phyloP scores from a whole-genome alignment of 1,140 invertebrate genomes.

The Achroia grisella region DNA sequence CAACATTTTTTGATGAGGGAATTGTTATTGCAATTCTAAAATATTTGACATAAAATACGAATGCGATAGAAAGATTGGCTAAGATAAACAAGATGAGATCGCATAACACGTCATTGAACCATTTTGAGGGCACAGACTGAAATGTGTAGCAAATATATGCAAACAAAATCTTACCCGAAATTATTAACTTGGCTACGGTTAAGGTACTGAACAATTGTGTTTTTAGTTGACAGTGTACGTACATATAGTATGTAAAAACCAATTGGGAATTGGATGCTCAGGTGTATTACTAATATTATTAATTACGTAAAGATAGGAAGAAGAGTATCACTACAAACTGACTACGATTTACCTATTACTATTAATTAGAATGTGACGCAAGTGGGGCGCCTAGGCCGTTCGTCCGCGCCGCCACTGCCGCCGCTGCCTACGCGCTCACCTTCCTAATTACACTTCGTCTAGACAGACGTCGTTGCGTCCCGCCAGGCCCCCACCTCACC shows the following conservation, averaged over 20 bases:
- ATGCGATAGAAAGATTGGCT: slow-evolving; percentile 12
- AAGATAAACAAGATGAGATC: slow-evolving; percentile 25
- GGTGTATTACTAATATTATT: too few relatives aligned
- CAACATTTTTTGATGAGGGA: too few relatives aligned
- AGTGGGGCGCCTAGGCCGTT: slow-evolving; percentile 26
- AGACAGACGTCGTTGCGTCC: slow-evolving; percentile 54
- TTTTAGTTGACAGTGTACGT: too few relatives aligned
- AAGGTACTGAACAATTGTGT: slow-evolving; percentile 17
- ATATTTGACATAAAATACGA: background rate
- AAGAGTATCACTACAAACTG: slow-evolving; percentile 3
- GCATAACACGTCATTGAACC: slow-evolving; percentile 30
- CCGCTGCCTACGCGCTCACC: slow-evolving; percentile 57
- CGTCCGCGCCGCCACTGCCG: slow-evolving; percentile 20
- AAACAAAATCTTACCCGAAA: slow-evolving; percentile 13
- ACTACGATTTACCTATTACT: slow-evolving; percentile 38
- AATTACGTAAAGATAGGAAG: too few relatives aligned
- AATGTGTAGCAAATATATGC: slow-evolving; percentile 21
- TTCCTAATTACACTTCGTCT: slow-evolving; percentile 69
- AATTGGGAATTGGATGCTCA: too few relatives aligned
- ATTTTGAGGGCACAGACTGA: slow-evolving; percentile 35
- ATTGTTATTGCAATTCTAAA: too few relatives aligned
- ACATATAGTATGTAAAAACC: too few relatives aligned
- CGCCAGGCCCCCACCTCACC: slow-evolving; percentile 34
- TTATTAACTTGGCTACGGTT: slow-evolving; percentile 11
- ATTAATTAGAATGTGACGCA: slow-evolving; percentile 54